Conservation (phyloP, 2,113 vertebrate genomes). For the Natator depressus region DNA sequence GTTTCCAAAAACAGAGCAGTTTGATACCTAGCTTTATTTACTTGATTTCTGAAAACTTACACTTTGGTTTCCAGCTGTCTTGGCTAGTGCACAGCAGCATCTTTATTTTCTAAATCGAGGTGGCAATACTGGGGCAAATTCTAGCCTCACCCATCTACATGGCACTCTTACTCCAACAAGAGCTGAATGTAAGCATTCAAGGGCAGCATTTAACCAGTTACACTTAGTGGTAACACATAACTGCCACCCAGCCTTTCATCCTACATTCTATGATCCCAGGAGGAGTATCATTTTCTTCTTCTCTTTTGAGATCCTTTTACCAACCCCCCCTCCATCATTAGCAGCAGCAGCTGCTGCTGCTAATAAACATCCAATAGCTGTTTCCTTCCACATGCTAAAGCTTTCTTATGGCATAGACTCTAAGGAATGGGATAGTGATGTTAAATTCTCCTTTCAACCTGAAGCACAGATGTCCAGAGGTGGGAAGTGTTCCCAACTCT, state of each 20-base stretch:
- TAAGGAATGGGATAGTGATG: not conserved
- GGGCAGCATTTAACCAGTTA: not conserved
- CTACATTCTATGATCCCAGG: not conserved
- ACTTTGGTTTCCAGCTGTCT: not conserved
- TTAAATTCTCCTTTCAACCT: not conserved
- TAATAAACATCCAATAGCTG: not conserved
- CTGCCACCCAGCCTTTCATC: not conserved
- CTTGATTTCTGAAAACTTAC: not conserved
- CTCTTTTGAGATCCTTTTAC: not conserved
- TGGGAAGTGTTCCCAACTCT: not conserved
- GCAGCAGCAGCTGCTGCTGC: not conserved
- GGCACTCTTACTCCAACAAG: accelerated
- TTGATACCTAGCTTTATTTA: not conserved
- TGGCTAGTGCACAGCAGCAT: not conserved
- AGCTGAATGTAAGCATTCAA: not conserved
- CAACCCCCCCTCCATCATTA: not conserved
- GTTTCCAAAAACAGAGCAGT: not conserved
- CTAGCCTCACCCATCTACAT: not conserved
- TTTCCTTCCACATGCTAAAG: not conserved
- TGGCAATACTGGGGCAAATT: not conserved
- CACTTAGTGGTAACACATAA: not conserved
- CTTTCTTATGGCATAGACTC: not conserved
- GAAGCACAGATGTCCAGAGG: not conserved
- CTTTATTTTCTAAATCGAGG: not conserved
- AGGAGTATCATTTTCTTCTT: not conserved